Evolutionary conservation across 2,888 invertebrate genomes (phyloP), one percentile per base, ranked within the genome.

Genomic region (Cataglyphis cursor): DNA sequence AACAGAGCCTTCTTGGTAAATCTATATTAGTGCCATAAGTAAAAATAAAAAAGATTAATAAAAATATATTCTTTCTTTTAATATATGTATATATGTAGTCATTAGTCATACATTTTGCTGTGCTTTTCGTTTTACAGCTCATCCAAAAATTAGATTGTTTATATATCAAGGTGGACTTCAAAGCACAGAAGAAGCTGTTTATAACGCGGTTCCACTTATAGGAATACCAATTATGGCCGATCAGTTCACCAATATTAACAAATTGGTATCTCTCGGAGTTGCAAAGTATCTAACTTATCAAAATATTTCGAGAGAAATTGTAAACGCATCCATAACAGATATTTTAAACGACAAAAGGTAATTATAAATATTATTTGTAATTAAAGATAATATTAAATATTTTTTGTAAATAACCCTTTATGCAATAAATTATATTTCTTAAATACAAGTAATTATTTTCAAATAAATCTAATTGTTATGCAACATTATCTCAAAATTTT

Each of bases 111-210:
- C 1, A 8, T 66, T 61, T 18, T 3, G 5, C 1, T 76, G 8
- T 28, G 5, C 12, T 21, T 64, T 54, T 35, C 24, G 4, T 38
- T 81, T 72, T 78, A 0, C 41, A 92, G 93, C 88, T 21, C 93
- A 92, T 82, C 89, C 91, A 4, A 92, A 92, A n/a, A 85, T 92
- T 18, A 90, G 82, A 44, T 65, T 91, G 35, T 92, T 88, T 44
- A 75, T 92, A 1, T 90, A 88, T 51, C 93, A 92, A 87, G 93
- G 92, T 5, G 93, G 92, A 15, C 28, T 89, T 21, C 93, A 92
- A 66, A 93, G 92, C 84, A 88, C 88, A 0, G 92, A 92, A 64
- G 93, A 93, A 84, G 91, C 92, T 6, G 74, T 92, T 64, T 18
- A 88, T 61, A 59, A 81, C 44, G 81, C 74, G 1, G 90, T 93